Evolutionary conservation across 2,888 invertebrate species (phyloP).

Genomic region (Cordilura impudica): DNA sequence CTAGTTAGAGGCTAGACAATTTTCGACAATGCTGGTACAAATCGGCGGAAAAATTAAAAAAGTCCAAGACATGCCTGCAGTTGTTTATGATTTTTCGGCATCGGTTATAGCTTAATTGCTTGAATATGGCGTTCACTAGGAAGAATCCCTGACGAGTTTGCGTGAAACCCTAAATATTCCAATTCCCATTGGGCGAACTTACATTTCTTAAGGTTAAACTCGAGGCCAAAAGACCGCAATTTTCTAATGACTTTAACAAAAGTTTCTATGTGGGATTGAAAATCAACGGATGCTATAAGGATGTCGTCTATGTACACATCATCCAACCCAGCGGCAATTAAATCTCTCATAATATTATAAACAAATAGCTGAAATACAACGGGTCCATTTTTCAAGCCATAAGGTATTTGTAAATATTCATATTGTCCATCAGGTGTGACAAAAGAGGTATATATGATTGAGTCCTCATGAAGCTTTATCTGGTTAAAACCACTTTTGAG

Average conservation of each 20-base stretch:
- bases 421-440: slow-evolving; percentile 7
- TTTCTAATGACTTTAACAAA: slow-evolving; percentile 21
- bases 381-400: slow-evolving; percentile 39
- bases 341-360: slow-evolving; percentile 16
- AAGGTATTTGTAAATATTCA: slow-evolving; percentile 8
- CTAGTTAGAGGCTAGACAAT: slow-evolving; percentile 17
- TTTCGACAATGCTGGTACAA: slow-evolving; percentile 13
- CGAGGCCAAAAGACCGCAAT: slow-evolving; percentile 22
- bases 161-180: slow-evolving; percentile 35
- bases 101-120: slow-evolving; percentile 20
- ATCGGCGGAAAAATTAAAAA: slow-evolving; percentile 26
- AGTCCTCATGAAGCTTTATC: slow-evolving; percentile 5
- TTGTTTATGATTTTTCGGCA: slow-evolving; percentile 9
- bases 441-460: slow-evolving; percentile 10
- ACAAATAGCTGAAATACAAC: slow-evolving; percentile 45
- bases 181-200: slow-evolving; percentile 33
- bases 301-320: slow-evolving; percentile 51
- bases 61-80: slow-evolving; percentile 16
- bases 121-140: slow-evolving; percentile 17
- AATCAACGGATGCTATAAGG: slow-evolving; percentile 29
- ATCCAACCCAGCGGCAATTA: slow-evolving; percentile 18
- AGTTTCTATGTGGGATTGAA: slow-evolving; percentile 27
- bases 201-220: slow-evolving; percentile 37
- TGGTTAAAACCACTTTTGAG: slow-evolving; percentile 12
- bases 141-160: slow-evolving; percentile 24